Percentiles rank a stretch among this genome's conserved stretches.
phyloP scores from a whole-genome alignment of 2,113 vertebrate species.

The Anhinga rufa region DNA sequence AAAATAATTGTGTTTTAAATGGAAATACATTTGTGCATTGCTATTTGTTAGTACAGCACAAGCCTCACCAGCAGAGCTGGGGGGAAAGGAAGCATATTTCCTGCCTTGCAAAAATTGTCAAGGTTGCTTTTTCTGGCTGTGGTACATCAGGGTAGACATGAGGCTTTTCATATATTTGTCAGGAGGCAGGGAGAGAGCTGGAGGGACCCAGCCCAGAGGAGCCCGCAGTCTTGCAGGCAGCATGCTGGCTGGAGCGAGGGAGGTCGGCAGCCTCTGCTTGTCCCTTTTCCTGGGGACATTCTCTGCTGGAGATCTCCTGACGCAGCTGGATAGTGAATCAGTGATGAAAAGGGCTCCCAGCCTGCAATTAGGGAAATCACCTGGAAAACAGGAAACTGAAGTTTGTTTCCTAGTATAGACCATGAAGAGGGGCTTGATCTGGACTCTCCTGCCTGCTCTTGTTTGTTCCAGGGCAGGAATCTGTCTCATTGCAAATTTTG shows the following conservation, averaged over 20 bases:
- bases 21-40: neutral
- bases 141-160: neutral
- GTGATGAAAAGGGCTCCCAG: neutral
- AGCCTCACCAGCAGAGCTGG: neutral
- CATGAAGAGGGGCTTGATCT: neutral
- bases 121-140: neutral
- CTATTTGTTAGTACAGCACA: neutral
- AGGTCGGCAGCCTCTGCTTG: rapidly evolving
- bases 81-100: neutral
- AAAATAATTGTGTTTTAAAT: neutral
- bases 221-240: neutral
- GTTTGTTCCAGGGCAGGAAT: neutral
- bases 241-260: rapidly evolving
- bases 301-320: neutral
- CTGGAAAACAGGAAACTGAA: neutral
- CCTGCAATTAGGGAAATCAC: neutral
- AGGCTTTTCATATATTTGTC: neutral
- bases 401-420: neutral
- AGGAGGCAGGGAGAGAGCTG: neutral
- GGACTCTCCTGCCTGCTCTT: neutral
- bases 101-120: neutral
- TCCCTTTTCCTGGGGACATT: neutral
- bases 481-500: neutral
- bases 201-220: neutral
- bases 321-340: neutral